phyloP scores from a whole-genome alignment of 92 coral and sea anemone genomes.

The Desmophyllum pertusum region DNA sequence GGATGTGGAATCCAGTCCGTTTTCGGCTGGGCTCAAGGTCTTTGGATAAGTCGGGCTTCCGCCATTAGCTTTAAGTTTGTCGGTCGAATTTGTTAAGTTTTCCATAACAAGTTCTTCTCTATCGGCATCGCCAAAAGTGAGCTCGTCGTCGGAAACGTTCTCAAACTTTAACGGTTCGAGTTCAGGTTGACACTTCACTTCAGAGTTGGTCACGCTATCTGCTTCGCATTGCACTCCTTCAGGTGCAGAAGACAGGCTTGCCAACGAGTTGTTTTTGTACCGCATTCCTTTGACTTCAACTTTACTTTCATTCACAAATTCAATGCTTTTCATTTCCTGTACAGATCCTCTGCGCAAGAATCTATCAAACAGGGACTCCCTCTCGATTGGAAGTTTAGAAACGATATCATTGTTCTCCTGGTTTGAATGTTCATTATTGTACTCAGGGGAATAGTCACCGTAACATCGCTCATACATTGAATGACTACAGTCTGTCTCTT shows the following conservation, averaged over 20 bases:
- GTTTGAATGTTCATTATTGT: slow-evolving; percentile 41
- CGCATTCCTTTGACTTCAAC: slow-evolving; percentile 64
- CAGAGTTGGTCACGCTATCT: slow-evolving; percentile 27
- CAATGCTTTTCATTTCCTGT: slow-evolving; percentile 76
- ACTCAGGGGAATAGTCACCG: slow-evolving; percentile 64
- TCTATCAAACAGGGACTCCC: slow-evolving; percentile 79
- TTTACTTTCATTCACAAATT: slow-evolving; percentile 84
- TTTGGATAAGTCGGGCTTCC: slow-evolving; percentile 27
- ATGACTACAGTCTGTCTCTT: slow-evolving; percentile 45
- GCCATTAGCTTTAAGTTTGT: slow-evolving; percentile 11
- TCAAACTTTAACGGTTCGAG: slow-evolving; percentile 81
- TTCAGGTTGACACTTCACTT: slow-evolving; percentile 55
- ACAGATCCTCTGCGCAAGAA: slow-evolving; percentile 51
- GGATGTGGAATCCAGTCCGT: slow-evolving; percentile 11
- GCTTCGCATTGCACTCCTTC: slow-evolving; percentile 10
- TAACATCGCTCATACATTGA: slow-evolving; percentile 87
- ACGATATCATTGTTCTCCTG: slow-evolving; percentile 50
- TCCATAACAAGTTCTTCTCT: slow-evolving; percentile 6
- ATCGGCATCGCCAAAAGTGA: slow-evolving; percentile 68
- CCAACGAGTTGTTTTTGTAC: slow-evolving; percentile 17
- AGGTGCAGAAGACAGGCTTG: not conserved
- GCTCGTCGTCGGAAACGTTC: slow-evolving; percentile 90
- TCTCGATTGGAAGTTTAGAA: slow-evolving; percentile 40
- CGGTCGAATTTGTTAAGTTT: not conserved
- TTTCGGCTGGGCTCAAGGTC: slow-evolving; percentile 5